Conservation (phyloP, 2,888 invertebrate genomes). For the Sminthurinus aureus region DNA sequence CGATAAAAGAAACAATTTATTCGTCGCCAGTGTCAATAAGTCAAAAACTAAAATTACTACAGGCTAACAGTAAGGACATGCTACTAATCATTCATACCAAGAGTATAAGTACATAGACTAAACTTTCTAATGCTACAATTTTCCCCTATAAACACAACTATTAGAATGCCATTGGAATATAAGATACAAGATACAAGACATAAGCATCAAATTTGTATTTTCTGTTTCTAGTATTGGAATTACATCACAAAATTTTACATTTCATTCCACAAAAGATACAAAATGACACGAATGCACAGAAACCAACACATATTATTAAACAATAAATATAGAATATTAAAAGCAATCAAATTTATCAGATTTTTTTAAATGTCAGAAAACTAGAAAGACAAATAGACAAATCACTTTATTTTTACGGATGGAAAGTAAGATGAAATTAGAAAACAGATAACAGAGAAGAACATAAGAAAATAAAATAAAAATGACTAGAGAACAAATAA, state of each 20-base stretch:
- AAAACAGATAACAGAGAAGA: background rate
- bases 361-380: background rate
- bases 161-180: background rate
- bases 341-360: background rate
- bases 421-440: background rate
- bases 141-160: background rate
- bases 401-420: background rate
- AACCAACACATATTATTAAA: background rate
- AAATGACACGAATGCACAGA: background rate
- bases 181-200: no score
- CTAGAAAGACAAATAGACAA: background rate
- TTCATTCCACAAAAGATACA: background rate
- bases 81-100: no score
- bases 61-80: no score
- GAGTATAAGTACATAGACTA: no score
- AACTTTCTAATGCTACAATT: no score
- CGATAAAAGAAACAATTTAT: background rate
- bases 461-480: background rate
- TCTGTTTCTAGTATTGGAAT: no score
- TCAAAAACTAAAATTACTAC: background rate
- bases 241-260: background rate
- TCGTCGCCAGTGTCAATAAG: background rate
- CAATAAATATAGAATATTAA: background rate
- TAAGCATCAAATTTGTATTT: no score
- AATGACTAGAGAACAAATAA: no score